These are phyloP conservation scores for Agonopterix subpropinquella DNA, from an alignment of 2,888 invertebrate genomes.

Conservation along the genomic window DNA sequence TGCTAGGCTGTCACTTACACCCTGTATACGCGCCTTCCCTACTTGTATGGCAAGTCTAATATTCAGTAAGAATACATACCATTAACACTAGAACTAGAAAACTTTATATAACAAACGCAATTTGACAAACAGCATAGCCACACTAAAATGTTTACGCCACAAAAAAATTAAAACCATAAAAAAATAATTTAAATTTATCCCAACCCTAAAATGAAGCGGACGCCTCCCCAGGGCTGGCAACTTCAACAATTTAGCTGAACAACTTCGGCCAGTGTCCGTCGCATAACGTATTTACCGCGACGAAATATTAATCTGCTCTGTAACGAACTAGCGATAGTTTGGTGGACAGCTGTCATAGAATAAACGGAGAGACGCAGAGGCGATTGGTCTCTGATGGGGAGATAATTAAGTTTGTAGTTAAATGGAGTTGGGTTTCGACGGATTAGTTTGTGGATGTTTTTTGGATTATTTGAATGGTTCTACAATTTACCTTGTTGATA, in stretches of 20 bases:
- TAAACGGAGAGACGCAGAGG: slow-evolving; percentile 22
- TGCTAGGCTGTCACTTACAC: too few species aligned
- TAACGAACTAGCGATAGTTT: slow-evolving; percentile 63
- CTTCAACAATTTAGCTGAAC: slow-evolving; percentile 63
- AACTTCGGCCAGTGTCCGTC: slow-evolving; percentile 58
- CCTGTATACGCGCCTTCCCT: too few species aligned
- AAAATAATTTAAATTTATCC: slow-evolving; percentile 6
- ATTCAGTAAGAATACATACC: too few species aligned
- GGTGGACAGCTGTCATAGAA: slow-evolving; percentile 38
- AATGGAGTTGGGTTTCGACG: not conserved
- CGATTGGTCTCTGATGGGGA: slow-evolving; percentile 10
- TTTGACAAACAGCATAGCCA: too few species aligned
- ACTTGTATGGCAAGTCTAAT: too few species aligned
- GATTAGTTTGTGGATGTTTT: not conserved
- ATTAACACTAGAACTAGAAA: too few species aligned
- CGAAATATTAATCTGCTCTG: slow-evolving; percentile 69
- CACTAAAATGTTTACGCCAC: not conserved
- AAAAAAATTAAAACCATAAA: not conserved
- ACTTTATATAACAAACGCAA: too few species aligned
- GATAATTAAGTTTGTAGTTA: too few species aligned
- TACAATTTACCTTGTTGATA: too few species aligned
- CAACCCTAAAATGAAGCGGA: slow-evolving; percentile 27
- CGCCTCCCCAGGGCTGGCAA: slow-evolving; percentile 56
- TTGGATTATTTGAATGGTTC: too few species aligned
- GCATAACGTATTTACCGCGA: slow-evolving; percentile 68